Percentiles rank a stretch among this genome's conserved stretches.
Conservation (phyloP, 2,113 vertebrate species). For the Toxotes chatareus region DNA sequence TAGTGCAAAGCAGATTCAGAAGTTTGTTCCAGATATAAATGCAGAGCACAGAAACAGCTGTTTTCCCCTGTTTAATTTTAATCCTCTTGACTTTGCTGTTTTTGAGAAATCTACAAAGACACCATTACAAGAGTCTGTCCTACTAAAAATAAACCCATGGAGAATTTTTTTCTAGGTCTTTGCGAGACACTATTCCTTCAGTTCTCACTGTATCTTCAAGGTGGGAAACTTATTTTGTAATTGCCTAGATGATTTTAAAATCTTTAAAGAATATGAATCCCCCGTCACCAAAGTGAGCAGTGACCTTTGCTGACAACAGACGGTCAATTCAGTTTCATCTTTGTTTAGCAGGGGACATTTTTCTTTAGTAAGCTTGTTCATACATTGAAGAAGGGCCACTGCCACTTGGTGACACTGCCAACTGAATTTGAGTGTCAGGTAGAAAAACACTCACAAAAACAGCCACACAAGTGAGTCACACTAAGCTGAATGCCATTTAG, state of each 20-base stretch:
- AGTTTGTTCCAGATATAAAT: background rate
- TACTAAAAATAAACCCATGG: background rate
- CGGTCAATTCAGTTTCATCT: background rate
- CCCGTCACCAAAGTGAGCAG: background rate
- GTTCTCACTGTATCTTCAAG: background rate
- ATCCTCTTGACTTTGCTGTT: background rate
- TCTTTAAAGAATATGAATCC: background rate
- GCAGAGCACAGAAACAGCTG: background rate
- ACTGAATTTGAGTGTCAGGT: background rate
- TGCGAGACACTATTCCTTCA: background rate
- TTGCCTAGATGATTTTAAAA: background rate
- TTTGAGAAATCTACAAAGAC: background rate
- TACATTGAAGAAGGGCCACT: background rate
- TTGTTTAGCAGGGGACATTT: background rate
- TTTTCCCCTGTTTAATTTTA: background rate
- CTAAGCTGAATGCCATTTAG: conserved; percentile 6
- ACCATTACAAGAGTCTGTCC: background rate
- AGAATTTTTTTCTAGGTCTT: background rate
- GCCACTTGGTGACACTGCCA: background rate
- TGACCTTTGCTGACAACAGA: background rate
- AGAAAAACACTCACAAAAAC: conserved; percentile 18
- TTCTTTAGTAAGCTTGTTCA: background rate
- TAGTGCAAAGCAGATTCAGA: background rate
- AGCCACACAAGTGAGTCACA: background rate
- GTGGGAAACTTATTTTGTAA: background rate